phyloP scores from a whole-genome alignment of 1,140 invertebrate species.

The Macrosteles quadrilineatus region DNA sequence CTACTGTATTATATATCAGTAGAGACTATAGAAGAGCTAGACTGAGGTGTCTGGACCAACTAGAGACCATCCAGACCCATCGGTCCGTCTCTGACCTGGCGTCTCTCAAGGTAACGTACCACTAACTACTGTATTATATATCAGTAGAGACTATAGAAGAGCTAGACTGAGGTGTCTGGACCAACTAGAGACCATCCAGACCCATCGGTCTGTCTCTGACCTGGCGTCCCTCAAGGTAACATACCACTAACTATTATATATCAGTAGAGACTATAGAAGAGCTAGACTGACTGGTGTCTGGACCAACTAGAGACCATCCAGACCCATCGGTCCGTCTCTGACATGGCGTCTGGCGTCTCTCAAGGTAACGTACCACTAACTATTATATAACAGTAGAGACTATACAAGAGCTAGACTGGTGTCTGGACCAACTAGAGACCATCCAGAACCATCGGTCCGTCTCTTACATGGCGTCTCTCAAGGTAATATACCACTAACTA shows the following conservation, averaged over 20 bases:
- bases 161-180: constrained; percentile 99
- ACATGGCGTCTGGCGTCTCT: constrained; percentile 99
- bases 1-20: constrained; percentile 71
- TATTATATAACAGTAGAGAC: constrained; percentile 73
- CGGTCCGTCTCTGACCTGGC: constrained; percentile 99
- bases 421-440: constrained; percentile 97
- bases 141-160: constrained; percentile 97
- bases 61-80: constrained; percentile 99
- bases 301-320: constrained; percentile 99
- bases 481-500: no score
- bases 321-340: constrained; percentile 97
- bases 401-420: constrained; percentile 98
- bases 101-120: constrained; percentile 88
- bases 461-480: constrained; percentile 84
- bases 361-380: constrained; percentile 72
- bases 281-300: constrained; percentile 99
- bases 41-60: constrained; percentile 99
- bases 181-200: constrained; percentile 98
- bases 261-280: constrained; percentile 95
- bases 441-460: constrained; percentile 98
- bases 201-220: constrained; percentile 97
- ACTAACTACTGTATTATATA: constrained; percentile 54
- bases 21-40: constrained; percentile 97
- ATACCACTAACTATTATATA: constrained; percentile 48
- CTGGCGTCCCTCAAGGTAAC: constrained; percentile 98